phyloP scores from a whole-genome alignment of 2,797 vertebrate genomes.

The Tokudaia muenninki region DNA sequence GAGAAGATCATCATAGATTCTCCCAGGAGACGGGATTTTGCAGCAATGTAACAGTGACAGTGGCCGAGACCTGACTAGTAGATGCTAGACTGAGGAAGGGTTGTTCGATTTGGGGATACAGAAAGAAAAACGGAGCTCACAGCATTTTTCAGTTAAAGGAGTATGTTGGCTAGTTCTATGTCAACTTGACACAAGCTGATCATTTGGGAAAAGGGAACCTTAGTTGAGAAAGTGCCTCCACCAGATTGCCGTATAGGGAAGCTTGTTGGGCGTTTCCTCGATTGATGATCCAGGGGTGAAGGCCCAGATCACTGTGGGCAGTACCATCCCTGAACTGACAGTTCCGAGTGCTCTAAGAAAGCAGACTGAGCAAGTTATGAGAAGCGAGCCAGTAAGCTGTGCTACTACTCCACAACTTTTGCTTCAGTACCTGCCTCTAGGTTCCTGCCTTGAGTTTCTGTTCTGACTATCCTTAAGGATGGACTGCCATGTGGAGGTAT shows the following conservation, averaged over 20 bases:
- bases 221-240: neutral
- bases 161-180: neutral
- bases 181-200: neutral
- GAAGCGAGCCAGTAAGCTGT: neutral
- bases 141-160: neutral
- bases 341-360: neutral
- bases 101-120: neutral
- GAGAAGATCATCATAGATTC: neutral
- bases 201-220: neutral
- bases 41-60: neutral
- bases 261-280: neutral
- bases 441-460: neutral
- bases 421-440: too few species aligned
- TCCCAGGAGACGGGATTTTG: neutral
- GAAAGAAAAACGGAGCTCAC: neutral
- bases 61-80: neutral
- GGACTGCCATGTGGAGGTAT: too few species aligned
- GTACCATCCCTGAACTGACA: neutral
- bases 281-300: neutral
- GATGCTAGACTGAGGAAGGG: conserved; percentile 14
- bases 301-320: neutral
- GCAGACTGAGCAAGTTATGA: neutral
- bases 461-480: neutral
- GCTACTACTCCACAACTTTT: neutral
- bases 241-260: neutral